These are phyloP conservation scores for Liposcelis brunnea DNA, from an alignment of 2,888 invertebrate species.

Conservation along the genomic window DNA sequence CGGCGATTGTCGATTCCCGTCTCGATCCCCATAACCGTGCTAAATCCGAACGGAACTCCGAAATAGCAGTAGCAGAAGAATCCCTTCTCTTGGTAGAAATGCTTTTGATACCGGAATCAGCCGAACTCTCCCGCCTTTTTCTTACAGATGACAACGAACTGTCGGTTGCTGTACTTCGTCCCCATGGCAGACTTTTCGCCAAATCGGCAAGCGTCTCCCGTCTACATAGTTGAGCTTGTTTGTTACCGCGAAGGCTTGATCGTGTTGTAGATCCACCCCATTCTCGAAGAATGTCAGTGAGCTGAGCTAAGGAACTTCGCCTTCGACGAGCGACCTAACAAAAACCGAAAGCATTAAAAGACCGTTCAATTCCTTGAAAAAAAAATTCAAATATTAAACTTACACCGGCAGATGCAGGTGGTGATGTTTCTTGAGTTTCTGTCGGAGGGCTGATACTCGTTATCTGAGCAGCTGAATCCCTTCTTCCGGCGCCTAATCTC, in stretches of 20 bases:
- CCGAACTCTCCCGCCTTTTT: conserved; percentile 74
- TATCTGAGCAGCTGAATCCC: conserved; percentile 85
- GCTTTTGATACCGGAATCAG: conserved; percentile 64
- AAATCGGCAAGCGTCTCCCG: conserved; percentile 77
- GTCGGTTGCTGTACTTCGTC: conserved; percentile 42
- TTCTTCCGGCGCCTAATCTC: conserved; percentile 57
- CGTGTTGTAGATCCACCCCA: conserved; percentile 52
- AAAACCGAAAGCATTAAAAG: background rate
- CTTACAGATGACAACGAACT: conserved; percentile 30
- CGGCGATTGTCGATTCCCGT: conserved; percentile 30
- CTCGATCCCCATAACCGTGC: conserved; percentile 47
- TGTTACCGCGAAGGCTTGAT: conserved; percentile 30
- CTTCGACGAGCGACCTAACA: conserved; percentile 36
- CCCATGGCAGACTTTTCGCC: conserved; percentile 70
- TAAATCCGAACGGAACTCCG: conserved; percentile 50
- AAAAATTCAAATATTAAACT: background rate
- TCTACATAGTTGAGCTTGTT: conserved; percentile 52
- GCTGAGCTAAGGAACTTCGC: conserved; percentile 70
- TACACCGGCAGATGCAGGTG: conserved; percentile 25
- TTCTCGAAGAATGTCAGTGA: conserved; percentile 74
- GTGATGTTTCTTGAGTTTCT: conserved; percentile 52
- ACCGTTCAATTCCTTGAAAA: no score
- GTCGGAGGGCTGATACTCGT: conserved; percentile 65
- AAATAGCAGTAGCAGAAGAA: conserved; percentile 30
- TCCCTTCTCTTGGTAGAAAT: conserved; percentile 52